A percentile compares a stretch with the other conserved stretches of the same genome.
Evolutionary conservation across 1,140 invertebrate genomes (phyloP).

Genomic region (Caenorhabditis brenneri): DNA sequence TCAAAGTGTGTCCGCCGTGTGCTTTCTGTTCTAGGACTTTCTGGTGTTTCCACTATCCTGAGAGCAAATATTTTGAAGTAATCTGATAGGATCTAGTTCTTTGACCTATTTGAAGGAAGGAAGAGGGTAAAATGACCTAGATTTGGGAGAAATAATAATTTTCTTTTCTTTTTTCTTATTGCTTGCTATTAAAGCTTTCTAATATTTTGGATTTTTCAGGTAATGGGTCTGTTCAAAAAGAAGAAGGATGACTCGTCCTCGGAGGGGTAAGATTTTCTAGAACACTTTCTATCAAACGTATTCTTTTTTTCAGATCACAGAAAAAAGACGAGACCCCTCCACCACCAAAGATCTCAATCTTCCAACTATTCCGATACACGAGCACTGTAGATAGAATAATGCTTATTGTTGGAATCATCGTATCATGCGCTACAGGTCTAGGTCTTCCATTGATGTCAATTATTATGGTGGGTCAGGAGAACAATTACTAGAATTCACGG

Average conservation of each 20-base stretch:
- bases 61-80: too few relatives aligned
- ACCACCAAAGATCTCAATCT: constrained; percentile 37
- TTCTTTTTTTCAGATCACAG: neutral
- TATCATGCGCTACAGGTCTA: constrained; percentile 51
- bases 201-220: neutral
- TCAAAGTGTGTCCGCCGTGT: neutral
- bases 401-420: constrained; percentile 46
- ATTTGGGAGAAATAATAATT: too few relatives aligned
- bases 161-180: too few relatives aligned
- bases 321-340: neutral
- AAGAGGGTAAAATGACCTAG: too few relatives aligned
- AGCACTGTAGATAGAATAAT: constrained; percentile 49
- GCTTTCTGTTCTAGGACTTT: neutral
- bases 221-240: constrained; percentile 46
- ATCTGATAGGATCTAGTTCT: neutral
- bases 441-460: constrained; percentile 57
- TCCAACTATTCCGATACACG: constrained; percentile 57
- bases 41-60: too few relatives aligned
- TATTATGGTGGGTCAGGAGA: constrained; percentile 45
- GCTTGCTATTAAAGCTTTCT: too few relatives aligned
- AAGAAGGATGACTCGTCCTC: constrained; percentile 28
- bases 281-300: neutral
- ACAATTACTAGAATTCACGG: neutral
- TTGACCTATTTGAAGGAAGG: too few relatives aligned
- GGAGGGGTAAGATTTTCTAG: neutral